These are phyloP conservation scores for Tenthredo livida DNA, from an alignment of 2,888 invertebrate genomes.

Conservation along the genomic window DNA sequence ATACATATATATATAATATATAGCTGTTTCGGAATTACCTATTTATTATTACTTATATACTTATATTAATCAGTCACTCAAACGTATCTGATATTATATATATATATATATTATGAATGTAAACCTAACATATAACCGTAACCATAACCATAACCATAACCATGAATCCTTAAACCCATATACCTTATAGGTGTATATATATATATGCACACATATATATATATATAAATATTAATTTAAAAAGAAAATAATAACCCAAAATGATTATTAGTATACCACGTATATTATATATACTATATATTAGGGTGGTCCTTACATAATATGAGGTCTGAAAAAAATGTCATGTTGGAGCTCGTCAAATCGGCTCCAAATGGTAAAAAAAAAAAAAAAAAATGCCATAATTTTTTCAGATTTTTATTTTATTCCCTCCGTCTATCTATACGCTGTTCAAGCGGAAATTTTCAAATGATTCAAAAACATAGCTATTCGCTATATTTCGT, in stretches of 20 bases:
- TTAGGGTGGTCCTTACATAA: no score
- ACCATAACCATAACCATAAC: not conserved
- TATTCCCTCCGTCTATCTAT: no score
- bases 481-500: no score
- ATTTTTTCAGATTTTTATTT: no score
- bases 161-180: not conserved
- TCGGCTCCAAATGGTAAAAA: no score
- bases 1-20: not conserved
- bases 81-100: constrained; percentile 43
- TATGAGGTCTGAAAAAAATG: no score
- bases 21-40: not conserved
- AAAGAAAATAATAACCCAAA: not conserved
- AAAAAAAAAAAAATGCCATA: no score
- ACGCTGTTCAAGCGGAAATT: no score
- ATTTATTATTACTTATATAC: constrained; percentile 21
- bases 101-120: constrained; percentile 8
- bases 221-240: not conserved
- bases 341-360: no score
- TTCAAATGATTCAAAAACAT: no score
- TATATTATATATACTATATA: not conserved
- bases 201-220: not conserved
- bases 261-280: not conserved
- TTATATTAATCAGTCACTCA: constrained; percentile 43
- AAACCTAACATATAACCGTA: not conserved
- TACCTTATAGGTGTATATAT: not conserved